phyloP scores from a whole-genome alignment of 2,888 invertebrate genomes.

The Elegia similella region DNA sequence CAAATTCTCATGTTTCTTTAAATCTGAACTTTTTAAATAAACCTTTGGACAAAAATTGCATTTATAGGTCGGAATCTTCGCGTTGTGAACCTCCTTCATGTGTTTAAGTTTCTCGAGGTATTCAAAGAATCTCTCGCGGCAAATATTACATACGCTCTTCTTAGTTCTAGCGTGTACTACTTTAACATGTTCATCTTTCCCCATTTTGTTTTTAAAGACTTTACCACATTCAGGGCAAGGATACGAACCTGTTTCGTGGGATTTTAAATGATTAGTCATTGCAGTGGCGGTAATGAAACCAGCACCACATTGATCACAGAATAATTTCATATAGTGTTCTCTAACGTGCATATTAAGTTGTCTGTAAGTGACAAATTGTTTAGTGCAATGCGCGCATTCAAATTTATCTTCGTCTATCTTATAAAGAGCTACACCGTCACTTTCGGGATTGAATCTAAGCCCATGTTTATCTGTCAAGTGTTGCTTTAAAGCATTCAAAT shows the following conservation, averaged over 20 bases:
- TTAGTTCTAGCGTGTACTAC: constrained; percentile 7
- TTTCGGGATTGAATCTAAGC: constrained; percentile 9
- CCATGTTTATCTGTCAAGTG: constrained; percentile 21
- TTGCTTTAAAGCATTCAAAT: constrained; percentile 19
- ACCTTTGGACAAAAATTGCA: constrained; percentile 18
- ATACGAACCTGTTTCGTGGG: constrained; percentile 32
- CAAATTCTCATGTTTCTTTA: constrained; percentile 24
- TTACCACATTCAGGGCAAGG: constrained; percentile 22
- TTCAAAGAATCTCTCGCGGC: constrained; percentile 9
- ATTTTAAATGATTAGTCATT: constrained; percentile 35
- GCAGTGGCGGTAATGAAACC: constrained; percentile 39
- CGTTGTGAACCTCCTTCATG: constrained; percentile 11
- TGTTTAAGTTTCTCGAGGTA: constrained; percentile 14
- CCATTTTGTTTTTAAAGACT: constrained; percentile 16
- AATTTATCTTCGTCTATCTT: constrained; percentile 20
- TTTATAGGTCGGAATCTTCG: constrained; percentile 10
- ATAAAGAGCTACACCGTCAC: constrained; percentile 20
- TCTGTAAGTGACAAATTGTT: constrained; percentile 18
- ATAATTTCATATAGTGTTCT: constrained; percentile 42
- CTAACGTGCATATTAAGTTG: constrained; percentile 39
- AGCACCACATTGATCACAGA: constrained; percentile 43
- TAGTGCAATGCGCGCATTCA: constrained; percentile 17
- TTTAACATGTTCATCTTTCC: constrained; percentile 9
- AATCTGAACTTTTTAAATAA: constrained; percentile 38
- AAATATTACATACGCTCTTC: constrained; percentile 9